These are phyloP conservation scores for Xylocampa areola DNA, from an alignment of 2,888 invertebrate genomes.

Conservation along the genomic window DNA sequence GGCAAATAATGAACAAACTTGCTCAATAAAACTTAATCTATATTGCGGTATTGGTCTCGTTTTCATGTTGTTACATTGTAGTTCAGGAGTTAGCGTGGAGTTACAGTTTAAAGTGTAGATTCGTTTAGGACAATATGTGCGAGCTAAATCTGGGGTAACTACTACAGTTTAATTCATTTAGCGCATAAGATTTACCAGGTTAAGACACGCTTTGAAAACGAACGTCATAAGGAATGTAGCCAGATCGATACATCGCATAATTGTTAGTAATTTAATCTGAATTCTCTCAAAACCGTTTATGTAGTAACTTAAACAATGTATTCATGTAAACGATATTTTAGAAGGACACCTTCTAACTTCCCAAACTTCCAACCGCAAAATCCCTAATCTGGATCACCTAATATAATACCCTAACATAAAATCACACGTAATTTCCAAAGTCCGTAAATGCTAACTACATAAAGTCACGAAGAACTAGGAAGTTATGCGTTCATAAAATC, in stretches of 20 bases:
- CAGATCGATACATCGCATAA: neutral
- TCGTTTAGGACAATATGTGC: conserved; percentile 9
- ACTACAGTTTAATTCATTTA: neutral
- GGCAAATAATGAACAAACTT: conserved; percentile 49
- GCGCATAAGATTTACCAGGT: too few species aligned
- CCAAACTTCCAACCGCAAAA: conserved; percentile 1
- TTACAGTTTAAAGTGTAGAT: neutral
- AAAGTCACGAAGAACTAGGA: conserved; percentile 52
- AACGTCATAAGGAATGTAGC: too few species aligned
- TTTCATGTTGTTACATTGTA: conserved; percentile 36
- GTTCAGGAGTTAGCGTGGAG: conserved; percentile 27
- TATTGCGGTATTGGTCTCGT: conserved; percentile 44
- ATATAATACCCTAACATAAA: conserved; percentile 23
- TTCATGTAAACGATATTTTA: neutral
- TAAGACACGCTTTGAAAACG: too few species aligned
- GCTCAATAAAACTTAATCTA: conserved; percentile 57
- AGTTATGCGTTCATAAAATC: conserved; percentile 53
- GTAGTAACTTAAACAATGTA: neutral
- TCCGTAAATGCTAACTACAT: conserved; percentile 39
- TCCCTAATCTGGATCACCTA: neutral
- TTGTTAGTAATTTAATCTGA: neutral
- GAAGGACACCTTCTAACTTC: neutral
- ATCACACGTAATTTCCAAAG: conserved; percentile 39
- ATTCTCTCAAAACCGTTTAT: neutral
- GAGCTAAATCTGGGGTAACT: neutral